Base-by-base conservation (phyloP, 2,797 vertebrate genomes). In the Apogon talboti region DNA sequence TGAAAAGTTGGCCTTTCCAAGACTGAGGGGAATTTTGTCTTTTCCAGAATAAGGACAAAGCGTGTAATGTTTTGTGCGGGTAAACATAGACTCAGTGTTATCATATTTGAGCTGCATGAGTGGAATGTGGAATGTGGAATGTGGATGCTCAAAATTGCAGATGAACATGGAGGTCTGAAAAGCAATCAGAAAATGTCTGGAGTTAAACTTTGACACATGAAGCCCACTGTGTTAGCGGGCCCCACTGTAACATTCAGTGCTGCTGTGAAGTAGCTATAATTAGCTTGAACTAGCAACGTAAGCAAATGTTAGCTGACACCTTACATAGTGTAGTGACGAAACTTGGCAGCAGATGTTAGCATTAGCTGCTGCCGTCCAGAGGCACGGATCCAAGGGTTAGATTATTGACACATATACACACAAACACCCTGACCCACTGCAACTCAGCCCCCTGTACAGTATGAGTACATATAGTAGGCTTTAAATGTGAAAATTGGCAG, bases 241-340 rank as follows among this genome's bases (percentile, higher is more conserved):
- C 79, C 71, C 68, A 15, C 80, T 71, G 72, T 67, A 59, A 84
- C 82, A 76, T 86, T 84, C 76, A 54, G 61, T 30, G 68, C 85
- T 67, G 66, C 63, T 63, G 73, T 71, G 66, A 77, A 81, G 56
- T 44, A 33, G 72, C 87, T 93, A 93, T 86, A 92, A 91, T 89
- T 92, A 93, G 83, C 55, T 0, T 8, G 6, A 56, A 76, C 13
- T 44, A 71, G 79, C 76, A 40, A 49, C 18, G 66, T 69, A 79
- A 77, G 85, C 74, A 77, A 72, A 87, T 76, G 88, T 81, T 79
- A 89, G 82, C 71, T 59, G 88, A 90, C 76, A 82, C 79, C 64
- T 67, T 61, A 40, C 65, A 79, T 71, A 86, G 76, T 74, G 52
- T 85, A 81, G 86, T 84, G 86, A 82, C 71, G 76, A 87, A 74